A percentile compares a stretch with the other conserved stretches of the same genome.
phyloP scores from a whole-genome alignment of 2,888 invertebrate species.

The Sisyra terminalis region DNA sequence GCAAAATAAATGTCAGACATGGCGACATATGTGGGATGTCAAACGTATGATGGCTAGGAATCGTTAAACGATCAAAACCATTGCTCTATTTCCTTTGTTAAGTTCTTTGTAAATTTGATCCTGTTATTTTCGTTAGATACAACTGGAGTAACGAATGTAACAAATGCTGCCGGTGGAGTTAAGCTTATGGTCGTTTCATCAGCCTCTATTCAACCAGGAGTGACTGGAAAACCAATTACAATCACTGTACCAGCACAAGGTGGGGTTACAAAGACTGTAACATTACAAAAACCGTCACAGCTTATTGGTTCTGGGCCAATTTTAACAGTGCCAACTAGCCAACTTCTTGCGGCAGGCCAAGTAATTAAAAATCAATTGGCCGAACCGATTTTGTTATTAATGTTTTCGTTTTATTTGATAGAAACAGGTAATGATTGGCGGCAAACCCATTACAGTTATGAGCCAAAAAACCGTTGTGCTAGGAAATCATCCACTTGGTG shows the following conservation, averaged over 20 bases:
- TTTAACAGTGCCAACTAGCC: constrained; percentile 24
- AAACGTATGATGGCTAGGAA: too few relatives aligned
- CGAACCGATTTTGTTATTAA: neutral
- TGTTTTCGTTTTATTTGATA: constrained; percentile 15
- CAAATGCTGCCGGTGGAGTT: constrained; percentile 31
- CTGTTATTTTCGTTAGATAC: neutral
- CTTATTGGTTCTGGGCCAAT: constrained; percentile 23
- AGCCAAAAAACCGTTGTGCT: constrained; percentile 46
- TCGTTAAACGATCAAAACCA: too few relatives aligned
- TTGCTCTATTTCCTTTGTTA: too few relatives aligned
- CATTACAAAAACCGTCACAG: constrained; percentile 36
- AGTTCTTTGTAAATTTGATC: constrained; percentile 13
- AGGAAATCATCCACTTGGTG: constrained; percentile 20
- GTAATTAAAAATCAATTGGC: constrained; percentile 11
- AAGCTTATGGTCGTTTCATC: constrained; percentile 41
- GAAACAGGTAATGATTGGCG: constrained; percentile 48
- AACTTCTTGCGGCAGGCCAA: constrained; percentile 21
- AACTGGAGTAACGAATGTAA: constrained; percentile 21
- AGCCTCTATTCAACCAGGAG: constrained; percentile 30
- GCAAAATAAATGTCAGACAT: too few relatives aligned
- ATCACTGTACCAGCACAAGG: constrained; percentile 42
- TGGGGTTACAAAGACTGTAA: constrained; percentile 37
- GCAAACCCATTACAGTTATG: constrained; percentile 56
- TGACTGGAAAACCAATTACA: constrained; percentile 48
- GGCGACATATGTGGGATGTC: too few relatives aligned